Percentiles rank a stretch among this genome's conserved stretches.
These are phyloP conservation scores for Pyrrhura leucotis DNA, from an alignment of 2,797 vertebrate species.

Conservation along the genomic window DNA sequence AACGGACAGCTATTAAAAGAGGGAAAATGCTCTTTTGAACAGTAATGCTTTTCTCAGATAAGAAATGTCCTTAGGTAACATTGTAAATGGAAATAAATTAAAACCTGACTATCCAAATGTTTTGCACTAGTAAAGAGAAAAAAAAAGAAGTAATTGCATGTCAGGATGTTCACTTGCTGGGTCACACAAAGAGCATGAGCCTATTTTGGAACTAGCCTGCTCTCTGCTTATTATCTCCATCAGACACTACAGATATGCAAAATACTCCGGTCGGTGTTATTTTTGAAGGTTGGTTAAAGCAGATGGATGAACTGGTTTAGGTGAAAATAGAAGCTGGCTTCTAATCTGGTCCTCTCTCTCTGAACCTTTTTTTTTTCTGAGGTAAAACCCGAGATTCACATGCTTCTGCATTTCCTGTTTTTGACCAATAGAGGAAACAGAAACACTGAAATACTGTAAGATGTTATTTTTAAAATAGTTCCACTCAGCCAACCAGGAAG, in stretches of 20 bases:
- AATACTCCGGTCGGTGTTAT: background rate
- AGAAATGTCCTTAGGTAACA: conserved; percentile 57
- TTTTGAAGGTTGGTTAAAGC: conserved; percentile 19
- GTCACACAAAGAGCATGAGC: conserved; percentile 24
- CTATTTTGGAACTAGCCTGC: conserved; percentile 18
- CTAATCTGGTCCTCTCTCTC: background rate
- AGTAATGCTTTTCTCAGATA: conserved; percentile 45
- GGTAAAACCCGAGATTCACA: conserved; percentile 26
- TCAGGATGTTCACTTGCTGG: conserved; percentile 41
- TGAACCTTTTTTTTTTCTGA: conserved; percentile 33
- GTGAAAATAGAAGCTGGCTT: conserved; percentile 35
- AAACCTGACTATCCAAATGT: conserved; percentile 30
- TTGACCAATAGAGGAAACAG: conserved; percentile 73
- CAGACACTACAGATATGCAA: conserved; percentile 28
- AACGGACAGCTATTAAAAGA: background rate
- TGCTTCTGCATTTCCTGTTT: conserved; percentile 78
- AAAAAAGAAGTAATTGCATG: conserved; percentile 38
- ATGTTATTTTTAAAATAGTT: conserved; percentile 74
- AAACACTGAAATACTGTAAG: conserved; percentile 70
- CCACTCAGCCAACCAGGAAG: conserved; percentile 72
- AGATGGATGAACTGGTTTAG: background rate
- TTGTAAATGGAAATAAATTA: conserved; percentile 61
- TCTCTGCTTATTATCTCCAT: background rate
- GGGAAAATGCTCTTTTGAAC: background rate
- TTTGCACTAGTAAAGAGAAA: conserved; percentile 5